Conservation (phyloP, 2,797 vertebrate genomes). For the Paguma larvata region DNA sequence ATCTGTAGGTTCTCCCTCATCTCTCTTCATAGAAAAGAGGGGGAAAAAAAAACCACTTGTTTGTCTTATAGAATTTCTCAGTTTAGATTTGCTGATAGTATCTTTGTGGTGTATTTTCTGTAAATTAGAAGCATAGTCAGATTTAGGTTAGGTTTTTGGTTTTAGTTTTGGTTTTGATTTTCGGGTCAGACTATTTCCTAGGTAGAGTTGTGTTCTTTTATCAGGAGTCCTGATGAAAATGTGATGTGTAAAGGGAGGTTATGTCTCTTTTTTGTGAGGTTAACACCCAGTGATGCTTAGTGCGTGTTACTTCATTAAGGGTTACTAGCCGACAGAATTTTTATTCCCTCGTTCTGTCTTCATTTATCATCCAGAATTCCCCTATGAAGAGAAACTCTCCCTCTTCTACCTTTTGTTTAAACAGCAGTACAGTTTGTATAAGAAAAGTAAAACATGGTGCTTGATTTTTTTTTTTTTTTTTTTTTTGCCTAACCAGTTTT, state of each 20-base stretch:
- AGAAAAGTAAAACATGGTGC: neutral
- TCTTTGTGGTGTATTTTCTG: neutral
- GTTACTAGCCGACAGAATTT: neutral
- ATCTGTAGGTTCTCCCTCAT: neutral
- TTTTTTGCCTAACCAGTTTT: neutral
- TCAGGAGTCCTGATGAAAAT: neutral
- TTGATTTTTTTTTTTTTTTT: neutral
- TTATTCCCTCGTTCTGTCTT: neutral
- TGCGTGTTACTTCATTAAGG: neutral
- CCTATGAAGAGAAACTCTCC: neutral
- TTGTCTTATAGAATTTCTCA: constrained; percentile 41
- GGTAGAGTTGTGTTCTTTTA: neutral
- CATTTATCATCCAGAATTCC: neutral
- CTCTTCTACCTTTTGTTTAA: neutral
- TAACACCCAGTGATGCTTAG: neutral
- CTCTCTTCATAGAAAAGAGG: neutral
- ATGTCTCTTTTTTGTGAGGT: neutral
- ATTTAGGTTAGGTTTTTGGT: constrained; percentile 37
- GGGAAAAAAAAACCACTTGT: neutral
- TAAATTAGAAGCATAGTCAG: neutral
- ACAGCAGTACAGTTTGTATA: neutral
- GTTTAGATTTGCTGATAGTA: constrained; percentile 1
- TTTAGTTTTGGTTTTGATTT: constrained; percentile 15
- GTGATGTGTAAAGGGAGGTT: neutral
- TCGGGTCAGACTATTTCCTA: neutral